Base-by-base conservation (phyloP, 2,888 invertebrate species). In the Frankliniella intonsa region DNA sequence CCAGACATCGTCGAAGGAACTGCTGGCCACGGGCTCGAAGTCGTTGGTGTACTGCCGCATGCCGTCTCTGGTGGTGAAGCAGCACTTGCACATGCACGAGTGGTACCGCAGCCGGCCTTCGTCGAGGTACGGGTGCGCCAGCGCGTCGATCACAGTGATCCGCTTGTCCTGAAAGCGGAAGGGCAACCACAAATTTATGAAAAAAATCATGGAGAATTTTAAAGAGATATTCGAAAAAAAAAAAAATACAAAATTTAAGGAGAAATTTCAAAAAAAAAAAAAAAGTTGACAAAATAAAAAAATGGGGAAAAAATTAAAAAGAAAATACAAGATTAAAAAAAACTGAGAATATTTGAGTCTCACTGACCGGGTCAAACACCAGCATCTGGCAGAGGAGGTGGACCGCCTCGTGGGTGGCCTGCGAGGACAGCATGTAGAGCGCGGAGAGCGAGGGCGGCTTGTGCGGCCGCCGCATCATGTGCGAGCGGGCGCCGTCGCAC, bases 11-110 rank as follows among this genome's bases (percentile, higher is more conserved):
- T 97, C 97, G 90, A 99, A 99, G 83, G 95, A 92, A 88, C 94
- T 94, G 83, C 94, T 92, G 84, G 98, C 96, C 85, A 93, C 93
- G 51, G 97, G 97, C 89, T 98, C 98, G 86, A 97, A 95, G 89
- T 98, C 97, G 51, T 86, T 86, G 83, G 94, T 93, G 90, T 97
- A 98, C 89, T 97, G 97, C 83, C 97, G 90, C 90, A 94, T 92
- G 19, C 88, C 88, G 81, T 93, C 92, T 83, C 88, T 85, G 84
- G 93, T 92, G 83, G 94, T 94, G 89, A 94, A 96, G 90, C 99
- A 99, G 87, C 99, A 99, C 88, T 95, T 95, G 91, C 99, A 99
- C 99, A 99, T 99, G 89, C 99, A 99, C 84, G 98, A 99, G 90
- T 99, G 99, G 91, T 98, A 99, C 87, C 99, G 93, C 87, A 99